Conservation (phyloP, 2,113 vertebrate genomes). For the Pipra filicauda region DNA sequence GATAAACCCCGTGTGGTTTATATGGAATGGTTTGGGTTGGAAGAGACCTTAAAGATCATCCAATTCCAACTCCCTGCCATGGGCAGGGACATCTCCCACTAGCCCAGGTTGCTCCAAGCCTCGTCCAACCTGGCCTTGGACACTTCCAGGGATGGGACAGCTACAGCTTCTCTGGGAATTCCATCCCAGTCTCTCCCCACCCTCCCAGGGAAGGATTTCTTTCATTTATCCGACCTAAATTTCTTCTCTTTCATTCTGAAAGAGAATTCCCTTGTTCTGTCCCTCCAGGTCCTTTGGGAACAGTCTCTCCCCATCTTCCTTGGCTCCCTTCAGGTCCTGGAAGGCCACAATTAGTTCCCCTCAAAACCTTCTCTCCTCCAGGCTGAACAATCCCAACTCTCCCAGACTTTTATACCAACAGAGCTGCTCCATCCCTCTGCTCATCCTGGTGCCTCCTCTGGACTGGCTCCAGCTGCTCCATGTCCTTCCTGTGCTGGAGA, state of each 20-base stretch:
- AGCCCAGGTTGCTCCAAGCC: neutral
- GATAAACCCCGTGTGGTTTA: neutral
- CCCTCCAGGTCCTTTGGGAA: neutral
- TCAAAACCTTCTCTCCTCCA: neutral
- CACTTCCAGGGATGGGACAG: neutral
- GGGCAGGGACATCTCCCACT: neutral
- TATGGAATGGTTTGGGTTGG: neutral
- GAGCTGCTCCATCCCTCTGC: neutral
- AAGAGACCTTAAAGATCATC: neutral
- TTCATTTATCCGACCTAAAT: accelerated
- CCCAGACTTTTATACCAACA: neutral
- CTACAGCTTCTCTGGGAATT: neutral
- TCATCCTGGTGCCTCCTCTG: neutral
- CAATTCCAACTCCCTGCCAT: too few species aligned
- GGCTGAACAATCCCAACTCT: neutral
- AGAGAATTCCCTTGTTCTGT: accelerated
- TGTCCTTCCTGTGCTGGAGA: accelerated
- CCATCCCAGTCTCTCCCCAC: accelerated
- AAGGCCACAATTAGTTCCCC: neutral
- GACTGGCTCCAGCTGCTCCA: accelerated
- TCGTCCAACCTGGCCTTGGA: accelerated
- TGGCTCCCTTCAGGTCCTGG: neutral
- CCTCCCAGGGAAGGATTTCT: neutral
- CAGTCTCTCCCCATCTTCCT: neutral
- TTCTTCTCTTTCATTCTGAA: neutral